These are phyloP conservation scores for Danio albolineatus DNA, from an alignment of 2,797 vertebrate genomes.

Conservation along the genomic window DNA sequence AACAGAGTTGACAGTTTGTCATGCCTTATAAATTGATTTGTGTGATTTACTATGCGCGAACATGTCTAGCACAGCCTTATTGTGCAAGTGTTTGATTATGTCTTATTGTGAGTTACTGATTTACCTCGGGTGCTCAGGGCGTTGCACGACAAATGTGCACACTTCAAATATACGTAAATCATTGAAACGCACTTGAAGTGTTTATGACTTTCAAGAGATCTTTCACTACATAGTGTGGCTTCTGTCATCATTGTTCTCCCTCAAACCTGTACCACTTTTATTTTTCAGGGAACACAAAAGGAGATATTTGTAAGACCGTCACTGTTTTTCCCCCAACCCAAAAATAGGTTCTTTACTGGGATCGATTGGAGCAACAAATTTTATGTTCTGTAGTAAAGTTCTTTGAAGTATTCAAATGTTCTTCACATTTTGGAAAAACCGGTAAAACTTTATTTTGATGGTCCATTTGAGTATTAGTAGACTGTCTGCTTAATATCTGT, in stretches of 20 bases:
- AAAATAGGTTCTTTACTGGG: too few relatives aligned
- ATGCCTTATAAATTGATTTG: not conserved
- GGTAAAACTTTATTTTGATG: too few relatives aligned
- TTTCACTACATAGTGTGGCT: not conserved
- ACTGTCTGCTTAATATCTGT: too few relatives aligned
- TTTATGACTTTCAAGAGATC: not conserved
- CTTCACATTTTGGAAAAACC: too few relatives aligned
- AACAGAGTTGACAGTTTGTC: not conserved
- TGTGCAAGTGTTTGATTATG: conserved; percentile 22
- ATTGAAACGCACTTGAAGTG: not conserved
- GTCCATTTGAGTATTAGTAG: too few relatives aligned
- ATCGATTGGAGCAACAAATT: too few relatives aligned
- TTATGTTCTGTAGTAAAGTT: too few relatives aligned
- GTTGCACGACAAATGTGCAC: conserved; percentile 1
- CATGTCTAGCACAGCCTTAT: conserved; percentile 1
- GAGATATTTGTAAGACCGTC: not conserved
- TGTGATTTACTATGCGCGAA: conserved; percentile 19
- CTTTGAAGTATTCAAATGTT: too few relatives aligned
- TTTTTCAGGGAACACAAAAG: not conserved
- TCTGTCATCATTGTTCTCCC: not conserved
- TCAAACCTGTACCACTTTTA: too few relatives aligned
- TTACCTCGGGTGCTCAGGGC: conserved; percentile 34
- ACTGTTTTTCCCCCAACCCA: too few relatives aligned
- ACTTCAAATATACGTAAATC: not conserved
- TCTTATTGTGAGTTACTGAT: conserved; percentile 46